Conservation (phyloP, 2,797 vertebrate genomes). For the Sus cebifrons region DNA sequence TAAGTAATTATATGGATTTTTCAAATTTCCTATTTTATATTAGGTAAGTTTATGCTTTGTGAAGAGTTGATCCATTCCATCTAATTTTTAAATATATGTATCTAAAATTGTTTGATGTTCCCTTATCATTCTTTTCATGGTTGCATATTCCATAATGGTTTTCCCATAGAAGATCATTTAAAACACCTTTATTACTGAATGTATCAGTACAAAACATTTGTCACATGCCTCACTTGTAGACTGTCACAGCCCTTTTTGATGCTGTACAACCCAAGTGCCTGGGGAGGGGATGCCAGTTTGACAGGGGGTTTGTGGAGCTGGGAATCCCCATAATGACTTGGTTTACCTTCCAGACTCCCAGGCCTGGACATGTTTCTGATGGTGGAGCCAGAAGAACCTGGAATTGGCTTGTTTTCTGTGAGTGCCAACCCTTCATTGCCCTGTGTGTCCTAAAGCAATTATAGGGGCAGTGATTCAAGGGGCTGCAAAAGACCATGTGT, state of each 20-base stretch:
- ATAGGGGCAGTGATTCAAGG: not conserved
- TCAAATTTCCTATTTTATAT: not conserved
- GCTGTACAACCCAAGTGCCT: not conserved
- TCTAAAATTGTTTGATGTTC: not conserved
- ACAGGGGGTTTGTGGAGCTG: not conserved
- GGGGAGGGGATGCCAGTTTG: not conserved
- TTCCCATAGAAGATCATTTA: not conserved
- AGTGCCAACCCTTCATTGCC: not conserved
- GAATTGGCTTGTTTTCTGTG: not conserved
- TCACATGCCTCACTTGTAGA: not conserved
- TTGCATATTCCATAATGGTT: not conserved
- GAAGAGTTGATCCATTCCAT: not conserved
- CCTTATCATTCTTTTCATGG: not conserved
- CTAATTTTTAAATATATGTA: not conserved
- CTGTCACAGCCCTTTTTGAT: not conserved
- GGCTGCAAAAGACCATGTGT: not conserved
- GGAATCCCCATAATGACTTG: not conserved
- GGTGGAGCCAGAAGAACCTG: not conserved
- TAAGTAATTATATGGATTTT: not conserved
- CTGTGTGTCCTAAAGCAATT: not conserved
- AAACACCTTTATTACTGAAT: not conserved
- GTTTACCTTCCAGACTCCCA: not conserved
- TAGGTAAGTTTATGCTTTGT: not conserved
- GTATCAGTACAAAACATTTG: not conserved
- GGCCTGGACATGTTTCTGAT: not conserved